Percentiles rank a stretch among this genome's conserved stretches.
Evolutionary conservation across 2,113 vertebrate genomes (phyloP).

Genomic region (Cromileptes altivelis): DNA sequence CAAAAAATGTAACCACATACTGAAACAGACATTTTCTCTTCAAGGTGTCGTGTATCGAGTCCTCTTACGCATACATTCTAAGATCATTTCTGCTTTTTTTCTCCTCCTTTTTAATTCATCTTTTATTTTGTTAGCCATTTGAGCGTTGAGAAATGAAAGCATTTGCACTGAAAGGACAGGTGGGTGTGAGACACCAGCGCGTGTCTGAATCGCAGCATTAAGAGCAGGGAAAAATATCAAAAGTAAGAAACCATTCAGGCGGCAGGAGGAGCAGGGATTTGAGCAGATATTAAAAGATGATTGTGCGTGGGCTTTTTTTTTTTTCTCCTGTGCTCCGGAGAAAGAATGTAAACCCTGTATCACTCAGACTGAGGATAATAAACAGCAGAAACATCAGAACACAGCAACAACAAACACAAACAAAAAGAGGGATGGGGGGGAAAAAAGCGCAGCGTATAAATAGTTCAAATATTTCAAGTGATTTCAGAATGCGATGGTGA

Average conservation of each 20-base stretch:
- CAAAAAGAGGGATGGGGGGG: constrained; percentile 61
- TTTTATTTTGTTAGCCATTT: constrained; percentile 69
- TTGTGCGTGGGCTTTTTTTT: constrained; percentile 79
- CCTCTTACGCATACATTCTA: constrained; percentile 49
- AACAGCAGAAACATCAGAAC: constrained; percentile 76
- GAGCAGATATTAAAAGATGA: constrained; percentile 86
- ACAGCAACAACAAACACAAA: constrained; percentile 72
- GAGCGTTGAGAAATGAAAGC: constrained; percentile 64
- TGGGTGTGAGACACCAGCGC: constrained; percentile 76
- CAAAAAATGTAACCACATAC: constrained; percentile 35
- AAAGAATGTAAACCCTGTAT: constrained; percentile 81
- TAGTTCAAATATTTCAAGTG: constrained; percentile 84
- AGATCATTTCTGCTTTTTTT: constrained; percentile 51
- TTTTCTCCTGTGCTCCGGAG: constrained; percentile 68
- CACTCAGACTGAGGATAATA: constrained; percentile 81
- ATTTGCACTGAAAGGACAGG: constrained; percentile 76
- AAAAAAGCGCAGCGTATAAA: constrained; percentile 67
- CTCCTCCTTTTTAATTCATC: constrained; percentile 46
- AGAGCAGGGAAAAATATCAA: constrained; percentile 67
- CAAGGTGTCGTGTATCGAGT: constrained; percentile 39
- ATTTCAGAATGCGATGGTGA: constrained; percentile 81
- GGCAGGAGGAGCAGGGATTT: constrained; percentile 75
- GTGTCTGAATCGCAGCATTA: constrained; percentile 70
- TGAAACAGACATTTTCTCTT: constrained; percentile 50
- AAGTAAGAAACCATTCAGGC: constrained; percentile 70